A percentile compares a stretch with the other conserved stretches of the same genome.
phyloP scores from a whole-genome alignment of 2,797 vertebrate species.

The Tadarida brasiliensis region DNA sequence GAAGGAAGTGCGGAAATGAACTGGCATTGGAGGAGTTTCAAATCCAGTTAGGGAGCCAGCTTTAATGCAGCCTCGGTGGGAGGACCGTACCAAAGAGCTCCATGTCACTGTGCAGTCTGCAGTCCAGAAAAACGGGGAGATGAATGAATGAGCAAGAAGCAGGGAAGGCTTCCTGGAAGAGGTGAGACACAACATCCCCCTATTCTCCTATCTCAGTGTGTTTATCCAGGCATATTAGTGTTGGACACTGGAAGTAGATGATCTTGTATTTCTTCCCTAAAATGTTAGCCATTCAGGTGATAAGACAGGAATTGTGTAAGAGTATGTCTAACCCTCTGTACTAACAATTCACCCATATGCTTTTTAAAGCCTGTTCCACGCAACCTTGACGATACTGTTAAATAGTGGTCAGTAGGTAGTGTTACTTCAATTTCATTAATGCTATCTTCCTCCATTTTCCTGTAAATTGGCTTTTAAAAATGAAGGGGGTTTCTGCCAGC shows the following conservation, averaged over 20 bases:
- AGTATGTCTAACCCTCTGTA: not conserved
- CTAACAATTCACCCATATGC: not conserved
- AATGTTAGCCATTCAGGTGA: not conserved
- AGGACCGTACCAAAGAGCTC: not conserved
- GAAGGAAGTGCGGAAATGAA: conserved; percentile 1
- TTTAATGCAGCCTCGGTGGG: not conserved
- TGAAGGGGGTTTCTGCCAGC: not conserved
- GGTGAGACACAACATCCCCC: not conserved
- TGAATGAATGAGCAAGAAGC: not conserved
- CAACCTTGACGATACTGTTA: not conserved
- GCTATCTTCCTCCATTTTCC: not conserved
- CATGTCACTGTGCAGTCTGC: not conserved
- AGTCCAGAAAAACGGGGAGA: not conserved
- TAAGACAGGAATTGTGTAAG: not conserved
- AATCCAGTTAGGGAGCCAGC: not conserved
- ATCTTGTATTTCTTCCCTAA: conserved; percentile 11
- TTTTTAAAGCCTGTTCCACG: not conserved
- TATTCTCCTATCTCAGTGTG: not conserved
- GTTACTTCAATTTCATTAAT: not conserved
- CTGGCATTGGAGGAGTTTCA: not conserved
- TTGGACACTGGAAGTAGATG: not conserved
- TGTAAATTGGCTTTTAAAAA: not conserved
- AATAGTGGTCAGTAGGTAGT: not conserved
- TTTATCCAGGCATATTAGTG: not conserved
- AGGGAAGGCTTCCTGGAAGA: not conserved